Percentiles rank a stretch among this genome's conserved stretches.
These are phyloP conservation scores for Columba guinea DNA, from an alignment of 2,797 vertebrate species.

Conservation along the genomic window DNA sequence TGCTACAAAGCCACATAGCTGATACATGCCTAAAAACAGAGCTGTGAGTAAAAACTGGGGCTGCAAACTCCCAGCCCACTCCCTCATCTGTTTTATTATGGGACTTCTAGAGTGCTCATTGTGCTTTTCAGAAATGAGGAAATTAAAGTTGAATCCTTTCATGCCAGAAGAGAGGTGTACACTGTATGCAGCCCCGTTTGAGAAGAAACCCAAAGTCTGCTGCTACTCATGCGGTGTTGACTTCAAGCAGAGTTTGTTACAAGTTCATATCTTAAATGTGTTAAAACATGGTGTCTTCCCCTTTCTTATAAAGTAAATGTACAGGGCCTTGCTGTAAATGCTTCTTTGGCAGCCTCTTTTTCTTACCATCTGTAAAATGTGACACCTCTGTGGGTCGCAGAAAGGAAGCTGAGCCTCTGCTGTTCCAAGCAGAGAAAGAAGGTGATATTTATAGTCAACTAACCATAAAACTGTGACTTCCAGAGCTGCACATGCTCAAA, in stretches of 20 bases:
- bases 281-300: background rate
- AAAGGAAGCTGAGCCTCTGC: slow-evolving; percentile 9
- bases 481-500: background rate
- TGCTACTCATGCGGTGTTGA: background rate
- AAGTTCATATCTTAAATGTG: background rate
- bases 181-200: background rate
- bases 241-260: slow-evolving; percentile 6
- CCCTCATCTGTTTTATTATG: background rate
- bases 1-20: background rate
- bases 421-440: slow-evolving; percentile 19
- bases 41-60: background rate
- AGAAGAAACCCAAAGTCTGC: background rate
- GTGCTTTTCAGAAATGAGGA: background rate
- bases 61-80: background rate
- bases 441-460: slow-evolving; percentile 28
- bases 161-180: background rate
- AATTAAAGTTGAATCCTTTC: background rate
- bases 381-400: background rate
- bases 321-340: background rate
- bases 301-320: background rate
- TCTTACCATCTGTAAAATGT: slow-evolving; percentile 10
- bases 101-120: background rate
- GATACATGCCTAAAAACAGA: background rate
- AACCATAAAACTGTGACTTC: background rate
- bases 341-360: background rate